Conservation (phyloP, 2,797 vertebrate genomes). For the Acrossocheilus wenchowensis region DNA sequence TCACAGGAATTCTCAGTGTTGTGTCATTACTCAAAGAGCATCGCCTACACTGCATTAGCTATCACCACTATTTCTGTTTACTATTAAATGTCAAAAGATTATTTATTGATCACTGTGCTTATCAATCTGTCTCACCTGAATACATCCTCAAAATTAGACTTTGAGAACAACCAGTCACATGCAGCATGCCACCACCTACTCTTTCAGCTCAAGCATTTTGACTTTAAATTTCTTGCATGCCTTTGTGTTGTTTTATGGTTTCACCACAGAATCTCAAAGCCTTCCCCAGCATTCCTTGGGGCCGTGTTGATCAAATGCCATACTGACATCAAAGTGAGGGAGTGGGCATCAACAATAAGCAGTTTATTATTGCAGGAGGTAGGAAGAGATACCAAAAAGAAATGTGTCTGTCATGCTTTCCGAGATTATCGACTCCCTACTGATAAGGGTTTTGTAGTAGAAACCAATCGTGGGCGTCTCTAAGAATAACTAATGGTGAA, state of each 20-base stretch:
- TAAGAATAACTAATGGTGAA: slow-evolving; percentile 49
- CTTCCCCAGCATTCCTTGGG: slow-evolving; percentile 50
- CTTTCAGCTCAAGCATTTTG: slow-evolving; percentile 14
- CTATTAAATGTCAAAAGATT: neutral
- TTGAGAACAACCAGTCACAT: neutral
- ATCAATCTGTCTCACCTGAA: neutral
- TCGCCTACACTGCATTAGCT: neutral
- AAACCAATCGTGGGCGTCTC: slow-evolving; percentile 11
- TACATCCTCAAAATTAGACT: neutral
- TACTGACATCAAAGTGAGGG: slow-evolving; percentile 43
- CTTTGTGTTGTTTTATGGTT: slow-evolving; percentile 17
- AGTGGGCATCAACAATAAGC: slow-evolving; percentile 32
- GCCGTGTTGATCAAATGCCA: slow-evolving; percentile 61
- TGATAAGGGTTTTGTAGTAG: slow-evolving; percentile 53
- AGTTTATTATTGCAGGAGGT: slow-evolving; percentile 55
- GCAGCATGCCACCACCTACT: neutral
- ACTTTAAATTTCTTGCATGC: slow-evolving; percentile 8
- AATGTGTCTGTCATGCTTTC: slow-evolving; percentile 50
- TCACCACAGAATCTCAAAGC: slow-evolving; percentile 36
- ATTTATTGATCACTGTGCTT: neutral
- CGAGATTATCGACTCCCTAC: slow-evolving; percentile 6
- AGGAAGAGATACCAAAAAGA: slow-evolving; percentile 50
- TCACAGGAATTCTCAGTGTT: slow-evolving; percentile 4
- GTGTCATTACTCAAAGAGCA: slow-evolving; percentile 3
- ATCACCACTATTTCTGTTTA: neutral